Percentiles rank a stretch among this genome's conserved stretches.
Conservation (phyloP, 2,888 invertebrate species). For the Lissonota sp. region DNA sequence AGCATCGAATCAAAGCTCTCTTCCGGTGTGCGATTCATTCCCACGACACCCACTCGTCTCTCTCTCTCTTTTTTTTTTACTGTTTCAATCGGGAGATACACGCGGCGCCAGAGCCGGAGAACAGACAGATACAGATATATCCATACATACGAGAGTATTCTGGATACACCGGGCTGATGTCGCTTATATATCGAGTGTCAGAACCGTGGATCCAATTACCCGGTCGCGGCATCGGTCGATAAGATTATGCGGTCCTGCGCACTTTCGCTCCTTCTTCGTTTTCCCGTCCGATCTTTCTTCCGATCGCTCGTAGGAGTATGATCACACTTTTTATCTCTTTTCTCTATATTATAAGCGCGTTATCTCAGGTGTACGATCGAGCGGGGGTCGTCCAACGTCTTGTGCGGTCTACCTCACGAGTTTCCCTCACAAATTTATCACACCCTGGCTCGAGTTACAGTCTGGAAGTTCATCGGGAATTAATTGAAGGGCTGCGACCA, state of each 20-base stretch:
- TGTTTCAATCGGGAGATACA: constrained; percentile 35
- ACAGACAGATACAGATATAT: not conserved
- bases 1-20: constrained; percentile 44
- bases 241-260: constrained; percentile 56
- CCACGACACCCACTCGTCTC: constrained; percentile 57
- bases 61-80: constrained; percentile 19
- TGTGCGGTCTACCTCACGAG: constrained; percentile 10
- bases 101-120: constrained; percentile 30
- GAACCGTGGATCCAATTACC: constrained; percentile 62
- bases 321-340: too few relatives aligned
- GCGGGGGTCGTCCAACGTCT: not conserved
- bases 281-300: constrained; percentile 2
- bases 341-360: too few relatives aligned
- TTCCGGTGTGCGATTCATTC: constrained; percentile 57
- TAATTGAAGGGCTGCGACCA: too few relatives aligned
- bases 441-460: too few relatives aligned
- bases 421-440: too few relatives aligned
- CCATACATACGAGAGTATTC: not conserved
- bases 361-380: too few relatives aligned
- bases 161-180: constrained; percentile 17
- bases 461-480: too few relatives aligned
- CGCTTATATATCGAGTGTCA: constrained; percentile 54
- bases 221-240: constrained; percentile 44
- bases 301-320: not conserved
- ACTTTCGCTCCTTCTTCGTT: constrained; percentile 49